These are phyloP conservation scores for Polydrusus pterygomalis DNA, from an alignment of 2,888 invertebrate genomes.

Conservation along the genomic window DNA sequence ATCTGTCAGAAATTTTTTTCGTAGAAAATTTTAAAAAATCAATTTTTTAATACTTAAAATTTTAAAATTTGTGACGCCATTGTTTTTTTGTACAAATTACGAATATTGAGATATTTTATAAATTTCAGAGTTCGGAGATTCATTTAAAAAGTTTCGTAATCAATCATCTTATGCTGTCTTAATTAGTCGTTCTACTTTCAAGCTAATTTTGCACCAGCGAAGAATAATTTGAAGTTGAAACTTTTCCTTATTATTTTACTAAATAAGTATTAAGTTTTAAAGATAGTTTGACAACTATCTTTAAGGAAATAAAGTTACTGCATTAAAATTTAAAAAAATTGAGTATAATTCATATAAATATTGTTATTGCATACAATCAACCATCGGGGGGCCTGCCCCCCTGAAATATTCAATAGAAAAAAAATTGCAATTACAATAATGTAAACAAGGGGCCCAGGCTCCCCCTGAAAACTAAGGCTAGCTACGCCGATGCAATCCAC, in stretches of 20 bases:
- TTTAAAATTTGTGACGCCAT: neutral
- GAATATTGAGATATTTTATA: slow-evolving; percentile 17
- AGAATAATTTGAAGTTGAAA: slow-evolving; percentile 20
- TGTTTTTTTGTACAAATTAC: neutral
- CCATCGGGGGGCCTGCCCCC: no score
- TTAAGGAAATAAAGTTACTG: neutral
- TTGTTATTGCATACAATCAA: no score
- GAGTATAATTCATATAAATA: no score
- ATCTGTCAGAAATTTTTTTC: no score
- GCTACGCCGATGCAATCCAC: no score
- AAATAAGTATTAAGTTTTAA: slow-evolving; percentile 8
- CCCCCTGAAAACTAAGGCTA: no score
- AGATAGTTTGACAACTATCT: slow-evolving; percentile 4
- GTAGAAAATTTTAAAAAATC: no score
- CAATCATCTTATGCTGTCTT: slow-evolving; percentile 30
- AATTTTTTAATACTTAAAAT: no score
- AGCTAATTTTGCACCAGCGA: slow-evolving; percentile 20
- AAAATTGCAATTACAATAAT: no score
- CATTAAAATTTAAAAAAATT: neutral
- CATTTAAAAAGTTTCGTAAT: slow-evolving; percentile 29
- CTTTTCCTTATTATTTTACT: neutral
- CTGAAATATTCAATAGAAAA: no score
- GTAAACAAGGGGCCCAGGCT: no score
- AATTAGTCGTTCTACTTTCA: slow-evolving; percentile 8
- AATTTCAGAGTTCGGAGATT: slow-evolving; percentile 12